Conservation (phyloP, 2,888 invertebrate genomes). For the Mimumesa dahlbomi region DNA sequence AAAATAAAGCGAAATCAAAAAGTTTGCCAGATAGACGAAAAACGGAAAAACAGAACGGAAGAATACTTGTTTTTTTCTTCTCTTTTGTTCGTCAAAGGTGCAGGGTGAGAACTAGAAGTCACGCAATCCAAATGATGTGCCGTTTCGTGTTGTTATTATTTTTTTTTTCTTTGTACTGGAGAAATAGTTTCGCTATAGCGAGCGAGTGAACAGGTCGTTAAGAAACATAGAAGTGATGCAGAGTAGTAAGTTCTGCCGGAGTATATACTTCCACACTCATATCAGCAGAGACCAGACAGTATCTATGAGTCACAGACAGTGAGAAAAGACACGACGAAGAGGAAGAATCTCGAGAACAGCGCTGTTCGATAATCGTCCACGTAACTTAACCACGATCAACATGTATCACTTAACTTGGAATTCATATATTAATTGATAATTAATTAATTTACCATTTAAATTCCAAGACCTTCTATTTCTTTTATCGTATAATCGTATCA, state of each 20-base stretch:
- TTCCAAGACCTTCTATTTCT: no score
- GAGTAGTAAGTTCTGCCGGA: constrained; percentile 56
- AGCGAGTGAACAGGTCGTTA: constrained; percentile 59
- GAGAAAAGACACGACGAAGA: constrained; percentile 43
- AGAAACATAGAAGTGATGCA: constrained; percentile 57
- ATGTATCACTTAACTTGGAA: no score
- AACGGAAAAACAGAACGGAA: constrained; percentile 61
- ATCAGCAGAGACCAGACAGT: constrained; percentile 71
- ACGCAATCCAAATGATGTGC: constrained; percentile 67
- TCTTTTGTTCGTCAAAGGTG: constrained; percentile 67
- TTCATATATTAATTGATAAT: no score
- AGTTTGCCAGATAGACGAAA: constrained; percentile 70
- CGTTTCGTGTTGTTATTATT: constrained; percentile 46
- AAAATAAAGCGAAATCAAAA: constrained; percentile 68
- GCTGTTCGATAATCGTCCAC: no score
- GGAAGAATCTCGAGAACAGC: constrained; percentile 33
- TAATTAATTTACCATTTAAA: no score
- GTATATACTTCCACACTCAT: constrained; percentile 57
- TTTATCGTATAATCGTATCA: no score
- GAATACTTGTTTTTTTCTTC: no score
- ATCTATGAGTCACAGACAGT: constrained; percentile 54
- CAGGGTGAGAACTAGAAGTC: constrained; percentile 64
- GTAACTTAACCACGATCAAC: no score
- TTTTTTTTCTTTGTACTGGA: constrained; percentile 22
- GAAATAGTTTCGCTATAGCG: constrained; percentile 52